These are phyloP conservation scores for Polymixis flavicincta DNA, from an alignment of 2,888 invertebrate species.

Conservation along the genomic window DNA sequence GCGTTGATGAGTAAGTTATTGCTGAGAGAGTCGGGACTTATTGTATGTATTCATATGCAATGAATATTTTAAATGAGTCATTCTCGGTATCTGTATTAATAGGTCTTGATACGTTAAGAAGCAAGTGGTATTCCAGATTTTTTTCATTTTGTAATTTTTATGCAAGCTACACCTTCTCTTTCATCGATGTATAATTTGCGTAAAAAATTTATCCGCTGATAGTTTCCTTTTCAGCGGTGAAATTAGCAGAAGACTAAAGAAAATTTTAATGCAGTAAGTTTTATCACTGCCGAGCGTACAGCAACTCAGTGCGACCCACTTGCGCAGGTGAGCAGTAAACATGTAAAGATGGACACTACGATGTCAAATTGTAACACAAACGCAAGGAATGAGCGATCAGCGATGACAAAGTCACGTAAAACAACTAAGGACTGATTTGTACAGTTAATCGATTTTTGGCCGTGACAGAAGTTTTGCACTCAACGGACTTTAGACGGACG, in stretches of 20 bases:
- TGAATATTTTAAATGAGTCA: too few relatives aligned
- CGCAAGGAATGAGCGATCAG: constrained; percentile 34
- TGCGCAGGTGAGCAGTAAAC: constrained; percentile 73
- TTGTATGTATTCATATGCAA: too few relatives aligned
- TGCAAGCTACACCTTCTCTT: neutral
- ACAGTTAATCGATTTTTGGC: neutral
- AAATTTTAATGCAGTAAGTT: constrained; percentile 54
- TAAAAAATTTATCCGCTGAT: neutral
- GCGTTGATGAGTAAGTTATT: too few relatives aligned
- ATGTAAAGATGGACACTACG: constrained; percentile 59
- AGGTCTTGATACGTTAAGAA: neutral
- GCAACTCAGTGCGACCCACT: constrained; percentile 69
- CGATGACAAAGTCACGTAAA: neutral
- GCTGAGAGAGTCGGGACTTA: too few relatives aligned
- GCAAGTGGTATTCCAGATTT: neutral
- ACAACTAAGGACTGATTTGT: neutral
- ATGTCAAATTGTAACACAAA: constrained; percentile 65
- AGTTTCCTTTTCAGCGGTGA: neutral
- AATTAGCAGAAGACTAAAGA: neutral
- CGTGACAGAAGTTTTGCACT: neutral
- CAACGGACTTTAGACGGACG: neutral
- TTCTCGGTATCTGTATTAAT: neutral
- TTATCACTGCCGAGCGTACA: constrained; percentile 55
- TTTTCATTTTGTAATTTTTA: too few relatives aligned
- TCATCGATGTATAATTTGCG: neutral